Evolutionary conservation across 2,888 invertebrate species (phyloP), one percentile per base, ranked within the genome.

Genomic region (Branchipolynoe longqiensis): DNA sequence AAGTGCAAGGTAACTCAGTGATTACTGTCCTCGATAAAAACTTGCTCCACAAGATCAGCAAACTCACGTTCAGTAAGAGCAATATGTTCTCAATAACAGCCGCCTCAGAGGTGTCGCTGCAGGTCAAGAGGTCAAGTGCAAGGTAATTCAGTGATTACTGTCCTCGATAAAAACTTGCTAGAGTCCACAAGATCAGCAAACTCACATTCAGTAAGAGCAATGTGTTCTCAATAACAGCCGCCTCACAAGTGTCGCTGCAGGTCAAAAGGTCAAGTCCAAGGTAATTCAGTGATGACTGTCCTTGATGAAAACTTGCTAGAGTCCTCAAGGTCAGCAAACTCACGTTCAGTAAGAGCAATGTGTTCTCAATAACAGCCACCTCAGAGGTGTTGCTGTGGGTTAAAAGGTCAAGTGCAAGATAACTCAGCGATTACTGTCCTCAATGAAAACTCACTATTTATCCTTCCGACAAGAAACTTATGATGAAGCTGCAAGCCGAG

Each of bases 21-120:
- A n/a, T n/a, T n/a, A n/a, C n/a, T n/a, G n/a, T n/a, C n/a, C n/a
- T n/a, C n/a, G n/a, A n/a, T n/a, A n/a, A n/a, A n/a, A n/a, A n/a
- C n/a, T n/a, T n/a, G n/a, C n/a, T n/a, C 54, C 73, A 74, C 31
- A 31, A 54, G 54, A 84, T 62, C 31, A 74, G 69, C n/a, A 48
- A n/a, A 18, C 28, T 31, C 4, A 14, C 18, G 22, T 78, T 78
- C 4, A 41, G 41, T 1, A 6, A 18, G 2, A 28, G 48, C 31
- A 78, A 78, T 41, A 18, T 48, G 54, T 78, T 78, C 28, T 41
- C 54, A 31, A 78, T 78, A 4, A n/a, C 31, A 41, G 18, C 6
- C 28, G 54, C 41, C 48, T 25, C 14, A 6, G 78, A 48, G 1
- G 78, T 78, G 78, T 78, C 48, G 28, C 78, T 78, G 41, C 8